Base-by-base conservation (phyloP, 2,113 vertebrate genomes). In the Diadophis punctatus region DNA sequence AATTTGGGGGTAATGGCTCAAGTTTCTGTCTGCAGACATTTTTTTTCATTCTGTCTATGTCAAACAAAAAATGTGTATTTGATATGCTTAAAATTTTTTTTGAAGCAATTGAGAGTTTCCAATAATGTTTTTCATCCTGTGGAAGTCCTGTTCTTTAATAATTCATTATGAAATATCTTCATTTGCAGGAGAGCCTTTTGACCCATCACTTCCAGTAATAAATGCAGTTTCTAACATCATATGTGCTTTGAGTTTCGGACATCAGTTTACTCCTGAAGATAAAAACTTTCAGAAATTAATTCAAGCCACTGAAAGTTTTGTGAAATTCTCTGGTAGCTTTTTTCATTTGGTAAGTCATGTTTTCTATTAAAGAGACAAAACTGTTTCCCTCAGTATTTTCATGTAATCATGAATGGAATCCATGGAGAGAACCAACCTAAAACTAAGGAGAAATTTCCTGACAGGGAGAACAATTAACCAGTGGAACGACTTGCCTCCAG, bases 201-300 rank as follows among this genome's bases (percentile, higher is more conserved):
- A 97, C 92, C 96, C 97, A 74, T 95, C 93, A 39, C 91, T 91
- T 1, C 34, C 94, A 84, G 96, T 97, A 0, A 0, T 96, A 86
- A 96, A 93, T 91, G 89, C 95, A 0, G 91, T 94, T 4, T 95
- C 96, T 91, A 97, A 97, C 80, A 94, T 97, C 4, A 97, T 94
- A 34, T 95, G 96, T 94, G 95, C 94, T 88, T 95, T 97, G 0
- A 94, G 96, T 60, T 97, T 94, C 52, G 95, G 97, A 86, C 94
- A 89, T 48, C 92, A 85, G 74, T 97, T 96, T 91, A 93, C 95
- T 91, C 96, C 85, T 3, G 96, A 96, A 39, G 97, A 97, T 27
- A 74, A 96, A 87, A 88, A 80, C 25, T 97, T 97, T 89, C 95
- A 89, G 18, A 95, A 97, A 2, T 27, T 97, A 92, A 96, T 95